Evolutionary conservation across 1,140 invertebrate genomes (phyloP), one percentile per base, ranked within the genome.

Genomic region (Polyergus mexicanus): DNA sequence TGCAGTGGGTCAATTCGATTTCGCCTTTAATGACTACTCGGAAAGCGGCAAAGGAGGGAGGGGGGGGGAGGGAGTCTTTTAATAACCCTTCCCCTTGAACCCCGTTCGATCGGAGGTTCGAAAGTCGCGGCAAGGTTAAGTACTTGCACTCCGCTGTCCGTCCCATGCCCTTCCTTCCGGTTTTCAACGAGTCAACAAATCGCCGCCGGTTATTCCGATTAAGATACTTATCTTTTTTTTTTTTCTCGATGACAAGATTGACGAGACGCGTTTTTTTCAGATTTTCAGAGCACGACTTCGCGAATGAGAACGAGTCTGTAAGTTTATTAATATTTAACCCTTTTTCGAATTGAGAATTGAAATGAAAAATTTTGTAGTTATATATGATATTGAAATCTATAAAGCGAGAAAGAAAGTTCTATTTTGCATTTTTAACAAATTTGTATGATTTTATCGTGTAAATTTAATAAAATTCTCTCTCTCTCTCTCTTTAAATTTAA

Each of bases 111-210:
- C 65, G 56, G 44, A 71, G 77, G 84, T 83, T 72, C 76, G 77
- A 85, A 87, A 85, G 86, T 85, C 86, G 69, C 44, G 72, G 32
- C 56, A 80, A 87, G 86, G 86, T 87, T 80, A 87, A 85, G n/a
- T 68, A 83, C 54, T 83, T 86, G 54, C 74, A 38, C 51, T 44
- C 25, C 35, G 63, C 19, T 68, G 60, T 56, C 51, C 60, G 28
- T 75, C 54, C 35, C 25, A 47, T 71, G 56, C 35, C 28, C 75
- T 85, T 87, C 60, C 83, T 87, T 87, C 84, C 84, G 84, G 74
- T 80, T 78, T 85, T 44, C 19, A 13, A 51, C 41, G 6, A 6
- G 25, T 10, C 32, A 44, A 38, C 51, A 60, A 41, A 83, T 83
- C 54, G 19, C 11, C 54, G 51, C 6, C 7, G 25, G 28, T 81